These are phyloP conservation scores for Periplaneta americana DNA, from an alignment of 1,140 invertebrate species.

Conservation along the genomic window DNA sequence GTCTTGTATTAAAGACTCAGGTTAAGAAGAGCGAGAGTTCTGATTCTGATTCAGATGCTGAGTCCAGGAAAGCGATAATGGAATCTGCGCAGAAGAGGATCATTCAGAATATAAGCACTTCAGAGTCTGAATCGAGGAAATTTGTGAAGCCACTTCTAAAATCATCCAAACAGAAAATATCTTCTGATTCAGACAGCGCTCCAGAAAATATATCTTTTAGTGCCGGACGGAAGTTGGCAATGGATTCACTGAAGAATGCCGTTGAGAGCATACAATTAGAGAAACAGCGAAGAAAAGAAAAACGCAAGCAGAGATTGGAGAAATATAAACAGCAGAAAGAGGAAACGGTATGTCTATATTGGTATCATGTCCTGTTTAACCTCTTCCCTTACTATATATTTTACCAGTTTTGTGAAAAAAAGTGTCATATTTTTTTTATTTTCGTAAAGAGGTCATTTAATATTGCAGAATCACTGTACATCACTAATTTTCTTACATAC, in stretches of 20 bases:
- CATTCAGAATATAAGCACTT: conserved; percentile 4
- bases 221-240: background rate
- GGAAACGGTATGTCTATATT: conserved; percentile 7
- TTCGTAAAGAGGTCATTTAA: no score
- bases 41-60: conserved; percentile 12
- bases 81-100: conserved; percentile 1
- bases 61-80: conserved; percentile 1
- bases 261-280: background rate
- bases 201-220: conserved; percentile 3
- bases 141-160: background rate
- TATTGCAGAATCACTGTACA: no score
- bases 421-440: no score
- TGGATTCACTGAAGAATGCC: background rate
- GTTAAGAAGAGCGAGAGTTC: background rate
- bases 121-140: background rate
- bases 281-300: background rate
- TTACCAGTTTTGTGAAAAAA: no score
- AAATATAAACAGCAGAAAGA: conserved; percentile 13
- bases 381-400: no score
- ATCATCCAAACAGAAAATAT: background rate
- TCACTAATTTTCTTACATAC: no score
- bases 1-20: background rate
- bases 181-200: conserved; percentile 2
- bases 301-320: conserved; percentile 4
- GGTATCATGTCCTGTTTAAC: background rate